These are phyloP conservation scores for Lagocephalus sceleratus DNA, from an alignment of 2,797 vertebrate genomes.

Conservation along the genomic window DNA sequence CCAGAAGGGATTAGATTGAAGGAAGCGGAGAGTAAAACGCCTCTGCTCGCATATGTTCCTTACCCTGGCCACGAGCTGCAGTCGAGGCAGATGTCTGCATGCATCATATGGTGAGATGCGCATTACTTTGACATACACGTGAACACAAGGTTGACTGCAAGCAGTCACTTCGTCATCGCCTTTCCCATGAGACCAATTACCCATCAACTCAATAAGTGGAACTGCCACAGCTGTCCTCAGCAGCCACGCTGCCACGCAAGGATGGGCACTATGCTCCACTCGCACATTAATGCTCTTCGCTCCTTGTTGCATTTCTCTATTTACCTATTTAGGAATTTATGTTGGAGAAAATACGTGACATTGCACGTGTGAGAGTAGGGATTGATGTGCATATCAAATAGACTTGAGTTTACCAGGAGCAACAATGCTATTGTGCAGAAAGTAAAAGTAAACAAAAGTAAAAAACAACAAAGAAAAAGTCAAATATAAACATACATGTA, in stretches of 20 bases:
- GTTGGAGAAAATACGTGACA: not conserved
- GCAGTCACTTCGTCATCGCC: conserved; percentile 23
- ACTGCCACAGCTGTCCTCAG: conserved; percentile 62
- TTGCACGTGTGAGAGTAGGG: not conserved
- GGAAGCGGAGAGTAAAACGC: too few relatives aligned
- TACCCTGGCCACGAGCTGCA: too few relatives aligned
- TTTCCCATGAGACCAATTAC: conserved; percentile 60
- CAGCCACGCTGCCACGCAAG: conserved; percentile 44
- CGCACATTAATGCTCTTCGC: conserved; percentile 2
- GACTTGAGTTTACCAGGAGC: too few relatives aligned
- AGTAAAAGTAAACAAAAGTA: too few relatives aligned
- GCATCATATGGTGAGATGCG: not conserved
- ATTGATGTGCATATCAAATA: too few relatives aligned
- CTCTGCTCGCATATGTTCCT: too few relatives aligned
- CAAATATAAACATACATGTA: too few relatives aligned
- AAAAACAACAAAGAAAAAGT: too few relatives aligned
- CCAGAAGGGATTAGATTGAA: too few relatives aligned
- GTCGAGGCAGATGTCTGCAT: not conserved
- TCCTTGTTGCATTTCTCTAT: not conserved
- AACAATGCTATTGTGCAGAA: too few relatives aligned
- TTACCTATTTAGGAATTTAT: not conserved
- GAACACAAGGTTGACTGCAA: conserved; percentile 2
- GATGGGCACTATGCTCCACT: conserved; percentile 19
- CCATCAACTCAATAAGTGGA: conserved; percentile 62
- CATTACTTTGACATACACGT: conserved; percentile 9